Base-by-base conservation (phyloP, 2,888 invertebrate genomes). In the Notodonta ziczac region DNA sequence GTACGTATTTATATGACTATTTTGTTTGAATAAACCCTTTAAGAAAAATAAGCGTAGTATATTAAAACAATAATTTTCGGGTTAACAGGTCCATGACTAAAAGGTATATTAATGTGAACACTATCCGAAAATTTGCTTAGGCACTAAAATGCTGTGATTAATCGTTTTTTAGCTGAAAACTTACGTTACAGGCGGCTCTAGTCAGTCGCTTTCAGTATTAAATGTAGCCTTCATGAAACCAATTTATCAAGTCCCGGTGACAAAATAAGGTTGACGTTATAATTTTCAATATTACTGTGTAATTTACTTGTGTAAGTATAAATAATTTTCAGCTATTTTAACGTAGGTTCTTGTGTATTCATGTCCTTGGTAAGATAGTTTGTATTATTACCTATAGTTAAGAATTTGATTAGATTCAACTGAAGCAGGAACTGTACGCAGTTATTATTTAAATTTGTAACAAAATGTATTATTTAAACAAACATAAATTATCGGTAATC, bases 101-200 rank as follows among this genome's bases (percentile, higher is more conserved):
- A 46, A 46, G 46, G 46, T 46, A n/a, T 46, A 46, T 46, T 46
- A 46, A 46, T n/a, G 46, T 46, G 5, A n/a, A 46, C 46, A 46
- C 46, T 46, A 46, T 46, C 46, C 46, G 5, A 46, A 46, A 46
- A 46, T n/a, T 46, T 46, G 46, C 46, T 46, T 46, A 46, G 46
- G 46, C 6, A 7, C 46, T 42, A 7, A 46, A 46, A 46, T 46
- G n/a, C 10, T 5, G 13, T 46, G 46, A 46, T 46, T 46, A 46
- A 46, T 46, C 46, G 46, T 7, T 46, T 46, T 46, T 46, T 46
- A 1, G 46, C 46, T 46, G 46, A 46, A 46, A 46, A 46, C 46
- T 13, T 46, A 46, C 46, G 46, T 46, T 46, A 10, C 46, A 46
- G 46, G n/a, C 12, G 44, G 2, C 46, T 46, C 5, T 4, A 46